phyloP scores from a whole-genome alignment of 2,797 vertebrate species.

The Schizopygopsis malacanthus region DNA sequence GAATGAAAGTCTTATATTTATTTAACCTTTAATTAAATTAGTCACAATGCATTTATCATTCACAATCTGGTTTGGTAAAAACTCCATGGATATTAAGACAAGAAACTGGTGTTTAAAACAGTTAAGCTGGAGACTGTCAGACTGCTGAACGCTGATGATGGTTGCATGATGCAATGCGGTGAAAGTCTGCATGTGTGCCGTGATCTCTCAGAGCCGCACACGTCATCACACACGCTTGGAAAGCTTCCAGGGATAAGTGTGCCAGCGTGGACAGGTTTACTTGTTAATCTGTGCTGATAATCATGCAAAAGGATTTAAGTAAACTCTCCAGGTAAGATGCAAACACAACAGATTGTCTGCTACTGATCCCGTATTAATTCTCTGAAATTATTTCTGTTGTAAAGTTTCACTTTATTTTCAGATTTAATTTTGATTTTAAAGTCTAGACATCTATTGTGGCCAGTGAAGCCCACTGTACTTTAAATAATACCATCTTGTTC shows the following conservation, averaged over 20 bases:
- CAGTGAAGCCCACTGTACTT: background rate
- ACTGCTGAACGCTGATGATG: background rate
- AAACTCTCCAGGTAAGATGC: background rate
- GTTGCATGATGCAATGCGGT: constrained; percentile 17
- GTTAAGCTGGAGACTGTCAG: background rate
- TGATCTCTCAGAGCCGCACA: background rate
- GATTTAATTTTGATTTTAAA: background rate
- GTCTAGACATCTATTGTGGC: too few species aligned
- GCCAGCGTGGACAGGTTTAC: constrained; percentile 25
- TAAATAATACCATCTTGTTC: background rate
- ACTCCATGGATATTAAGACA: background rate
- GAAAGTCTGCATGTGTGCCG: background rate
- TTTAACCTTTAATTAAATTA: background rate
- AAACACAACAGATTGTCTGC: background rate
- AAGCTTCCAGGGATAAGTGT: background rate
- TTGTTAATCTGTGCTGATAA: constrained; percentile 49
- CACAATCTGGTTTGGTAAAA: background rate
- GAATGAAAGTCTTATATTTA: background rate
- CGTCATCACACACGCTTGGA: background rate
- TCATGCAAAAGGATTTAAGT: constrained; percentile 6
- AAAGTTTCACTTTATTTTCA: background rate
- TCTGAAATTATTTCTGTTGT: background rate
- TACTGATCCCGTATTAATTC: too few species aligned
- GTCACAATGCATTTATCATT: background rate
- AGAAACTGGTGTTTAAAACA: background rate